Percentiles rank a stretch among this genome's conserved stretches.
phyloP scores from a whole-genome alignment of 1,140 invertebrate species.

The Achatina immaculata region DNA sequence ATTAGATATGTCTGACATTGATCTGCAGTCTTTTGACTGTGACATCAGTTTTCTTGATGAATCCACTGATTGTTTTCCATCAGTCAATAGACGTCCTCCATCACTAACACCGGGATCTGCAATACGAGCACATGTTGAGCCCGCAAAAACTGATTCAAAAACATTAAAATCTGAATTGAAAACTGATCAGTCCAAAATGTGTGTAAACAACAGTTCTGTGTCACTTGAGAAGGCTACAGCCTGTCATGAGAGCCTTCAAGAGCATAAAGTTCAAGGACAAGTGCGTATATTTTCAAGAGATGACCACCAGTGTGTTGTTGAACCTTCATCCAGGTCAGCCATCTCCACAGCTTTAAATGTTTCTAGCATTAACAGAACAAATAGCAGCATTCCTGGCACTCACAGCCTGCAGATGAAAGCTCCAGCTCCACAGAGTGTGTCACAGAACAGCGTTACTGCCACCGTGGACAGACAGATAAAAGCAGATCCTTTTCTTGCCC shows the following conservation, averaged over 20 bases:
- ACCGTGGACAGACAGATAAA: background rate
- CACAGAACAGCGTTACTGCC: background rate
- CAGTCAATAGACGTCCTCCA: background rate
- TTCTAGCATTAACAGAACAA: background rate
- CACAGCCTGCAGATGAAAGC: background rate
- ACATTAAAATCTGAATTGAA: constrained; percentile 16
- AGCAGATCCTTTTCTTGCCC: background rate
- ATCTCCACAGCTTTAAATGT: background rate
- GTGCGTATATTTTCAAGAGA: constrained; percentile 27
- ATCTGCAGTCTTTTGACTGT: constrained; percentile 27
- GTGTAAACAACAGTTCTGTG: constrained; percentile 12
- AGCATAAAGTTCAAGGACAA: constrained; percentile 26
- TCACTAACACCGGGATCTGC: background rate
- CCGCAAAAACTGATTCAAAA: background rate
- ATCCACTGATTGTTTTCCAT: background rate
- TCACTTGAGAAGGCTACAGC: background rate
- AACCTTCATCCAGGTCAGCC: background rate
- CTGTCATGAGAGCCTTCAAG: background rate
- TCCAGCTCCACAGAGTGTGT: background rate
- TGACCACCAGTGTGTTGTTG: constrained; percentile 23
- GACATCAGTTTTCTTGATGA: background rate
- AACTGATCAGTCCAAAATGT: background rate
- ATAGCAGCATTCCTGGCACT: background rate
- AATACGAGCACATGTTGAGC: background rate
- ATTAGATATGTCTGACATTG: constrained; percentile 27